phyloP scores from a whole-genome alignment of 2,797 vertebrate species.

The Enteromius paludinosus region DNA sequence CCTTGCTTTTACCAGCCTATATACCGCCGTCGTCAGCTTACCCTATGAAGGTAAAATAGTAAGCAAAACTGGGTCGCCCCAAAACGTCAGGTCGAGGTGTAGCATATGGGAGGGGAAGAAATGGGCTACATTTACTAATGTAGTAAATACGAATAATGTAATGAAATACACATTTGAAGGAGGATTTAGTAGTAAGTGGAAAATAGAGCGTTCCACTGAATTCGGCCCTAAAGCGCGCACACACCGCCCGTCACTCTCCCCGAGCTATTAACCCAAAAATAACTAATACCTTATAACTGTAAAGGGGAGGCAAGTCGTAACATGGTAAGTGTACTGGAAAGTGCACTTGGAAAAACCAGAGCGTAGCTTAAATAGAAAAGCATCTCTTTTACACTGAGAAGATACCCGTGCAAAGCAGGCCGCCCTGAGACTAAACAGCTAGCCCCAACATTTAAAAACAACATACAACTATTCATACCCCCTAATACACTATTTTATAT shows the following conservation, averaged over 20 bases:
- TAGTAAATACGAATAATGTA: accelerated
- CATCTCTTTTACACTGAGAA: slow-evolving; percentile 63
- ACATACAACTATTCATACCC: too few species aligned
- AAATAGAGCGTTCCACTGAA: slow-evolving; percentile 66
- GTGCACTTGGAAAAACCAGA: slow-evolving; percentile 69
- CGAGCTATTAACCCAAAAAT: neutral
- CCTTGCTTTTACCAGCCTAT: slow-evolving; percentile 58
- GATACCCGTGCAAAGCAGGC: slow-evolving; percentile 58
- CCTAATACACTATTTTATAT: too few species aligned
- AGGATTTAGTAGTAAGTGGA: slow-evolving; percentile 73
- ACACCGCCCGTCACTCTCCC: slow-evolving; percentile 71
- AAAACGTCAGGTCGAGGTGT: slow-evolving; percentile 73
- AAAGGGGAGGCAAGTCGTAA: slow-evolving; percentile 72
- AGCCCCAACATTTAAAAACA: neutral
- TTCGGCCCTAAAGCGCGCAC: slow-evolving; percentile 62
- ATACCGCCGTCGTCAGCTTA: slow-evolving; percentile 67
- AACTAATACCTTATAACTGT: too few species aligned
- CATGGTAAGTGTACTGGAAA: slow-evolving; percentile 70
- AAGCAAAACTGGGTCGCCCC: neutral
- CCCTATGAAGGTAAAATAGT: slow-evolving; percentile 55
- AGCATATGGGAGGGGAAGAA: slow-evolving; percentile 64
- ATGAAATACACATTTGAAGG: slow-evolving; percentile 51
- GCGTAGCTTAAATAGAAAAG: slow-evolving; percentile 65
- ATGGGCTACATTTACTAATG: slow-evolving; percentile 66
- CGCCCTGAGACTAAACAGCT: slow-evolving; percentile 56